A percentile compares a stretch with the other conserved stretches of the same genome.
Conservation (phyloP, 2,888 invertebrate genomes). For the Epirrhoe alternata region DNA sequence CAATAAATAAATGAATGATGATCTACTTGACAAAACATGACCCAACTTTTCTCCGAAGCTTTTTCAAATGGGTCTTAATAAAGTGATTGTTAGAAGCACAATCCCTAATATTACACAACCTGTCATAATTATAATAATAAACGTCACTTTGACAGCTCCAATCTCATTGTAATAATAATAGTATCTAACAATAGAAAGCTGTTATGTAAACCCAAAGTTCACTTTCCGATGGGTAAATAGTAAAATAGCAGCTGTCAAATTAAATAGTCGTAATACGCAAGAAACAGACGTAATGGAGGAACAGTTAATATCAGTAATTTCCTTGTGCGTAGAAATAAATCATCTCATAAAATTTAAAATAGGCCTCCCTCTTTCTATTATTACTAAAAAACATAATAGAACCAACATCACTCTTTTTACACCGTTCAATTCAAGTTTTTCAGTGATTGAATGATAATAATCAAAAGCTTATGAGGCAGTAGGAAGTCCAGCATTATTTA, state of each 20-base stretch:
- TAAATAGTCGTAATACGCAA: constrained; percentile 38
- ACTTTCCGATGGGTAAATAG: constrained; percentile 41
- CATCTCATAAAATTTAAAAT: not conserved
- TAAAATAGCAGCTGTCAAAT: constrained; percentile 44
- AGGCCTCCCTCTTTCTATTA: not conserved
- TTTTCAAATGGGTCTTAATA: not conserved
- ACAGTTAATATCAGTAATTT: constrained; percentile 1
- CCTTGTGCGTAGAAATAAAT: not conserved
- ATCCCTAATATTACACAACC: not conserved
- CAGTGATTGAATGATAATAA: too few species aligned
- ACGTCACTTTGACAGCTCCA: constrained; percentile 30
- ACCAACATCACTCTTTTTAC: too few species aligned
- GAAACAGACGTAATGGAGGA: constrained; percentile 23
- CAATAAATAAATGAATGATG: too few species aligned
- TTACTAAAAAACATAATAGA: not conserved
- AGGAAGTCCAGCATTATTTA: too few species aligned
- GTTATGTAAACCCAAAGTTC: constrained; percentile 43
- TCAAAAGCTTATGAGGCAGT: too few species aligned
- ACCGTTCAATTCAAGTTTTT: too few species aligned
- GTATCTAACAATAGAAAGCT: constrained; percentile 43
- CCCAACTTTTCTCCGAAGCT: not conserved
- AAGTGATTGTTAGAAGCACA: not conserved
- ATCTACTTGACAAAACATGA: not conserved
- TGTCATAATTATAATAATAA: constrained; percentile 16
- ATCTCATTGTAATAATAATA: constrained; percentile 17